Percentiles rank a stretch among this genome's conserved stretches.
Evolutionary conservation across 2,113 vertebrate species (phyloP).

Genomic region (Oreotrochilus melanogaster): DNA sequence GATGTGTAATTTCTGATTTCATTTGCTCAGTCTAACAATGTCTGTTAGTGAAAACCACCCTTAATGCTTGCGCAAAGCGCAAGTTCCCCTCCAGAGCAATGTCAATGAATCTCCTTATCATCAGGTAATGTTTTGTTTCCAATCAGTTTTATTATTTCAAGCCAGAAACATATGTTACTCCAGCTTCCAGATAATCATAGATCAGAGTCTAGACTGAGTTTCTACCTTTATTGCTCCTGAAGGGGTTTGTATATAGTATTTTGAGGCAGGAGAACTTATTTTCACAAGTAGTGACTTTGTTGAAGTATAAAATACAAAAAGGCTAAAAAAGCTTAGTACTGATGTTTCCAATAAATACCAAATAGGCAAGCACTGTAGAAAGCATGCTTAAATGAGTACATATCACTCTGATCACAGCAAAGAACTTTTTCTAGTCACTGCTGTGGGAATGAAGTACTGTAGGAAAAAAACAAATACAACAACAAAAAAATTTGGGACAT

Average conservation of each 20-base stretch:
- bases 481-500: rapidly evolving
- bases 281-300: neutral
- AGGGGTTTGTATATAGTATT: neutral
- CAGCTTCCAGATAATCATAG: neutral
- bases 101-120: neutral
- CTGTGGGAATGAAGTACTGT: neutral
- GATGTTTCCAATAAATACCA: neutral
- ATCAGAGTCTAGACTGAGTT: neutral
- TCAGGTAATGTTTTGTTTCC: neutral
- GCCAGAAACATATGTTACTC: neutral
- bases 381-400: neutral
- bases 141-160: neutral
- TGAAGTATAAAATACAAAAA: neutral
- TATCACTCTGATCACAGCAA: neutral
- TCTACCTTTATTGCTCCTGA: neutral
- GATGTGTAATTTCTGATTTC: neutral
- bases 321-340: neutral
- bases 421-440: neutral
- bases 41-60: neutral
- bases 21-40: neutral
- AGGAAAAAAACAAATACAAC: neutral
- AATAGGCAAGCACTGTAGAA: neutral
- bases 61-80: neutral
- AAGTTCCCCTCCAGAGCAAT: neutral
- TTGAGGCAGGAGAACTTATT: neutral